phyloP scores from a whole-genome alignment of 1,140 invertebrate genomes.

The Notospermus geniculatus region DNA sequence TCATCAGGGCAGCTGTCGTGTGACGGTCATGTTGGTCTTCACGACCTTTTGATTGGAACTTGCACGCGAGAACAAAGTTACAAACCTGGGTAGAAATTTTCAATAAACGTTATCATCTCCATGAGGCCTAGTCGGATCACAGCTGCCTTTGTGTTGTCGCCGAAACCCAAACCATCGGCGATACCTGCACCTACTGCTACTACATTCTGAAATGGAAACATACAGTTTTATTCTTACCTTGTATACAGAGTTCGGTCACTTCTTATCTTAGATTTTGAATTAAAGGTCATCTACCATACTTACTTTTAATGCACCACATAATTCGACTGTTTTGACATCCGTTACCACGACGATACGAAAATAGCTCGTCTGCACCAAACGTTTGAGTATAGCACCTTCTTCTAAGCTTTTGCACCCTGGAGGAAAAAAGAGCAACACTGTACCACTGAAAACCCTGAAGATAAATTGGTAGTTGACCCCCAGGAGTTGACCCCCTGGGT shows the following conservation, averaged over 20 bases:
- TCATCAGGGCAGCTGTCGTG: too few relatives aligned
- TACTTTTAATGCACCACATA: slow-evolving; percentile 97
- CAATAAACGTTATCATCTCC: slow-evolving; percentile 62
- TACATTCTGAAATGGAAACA: slow-evolving; percentile 73
- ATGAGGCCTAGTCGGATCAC: slow-evolving; percentile 95
- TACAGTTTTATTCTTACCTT: not conserved
- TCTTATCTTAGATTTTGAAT: too few relatives aligned
- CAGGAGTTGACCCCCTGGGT: too few relatives aligned
- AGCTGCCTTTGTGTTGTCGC: slow-evolving; percentile 99
- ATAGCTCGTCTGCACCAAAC: slow-evolving; percentile 90
- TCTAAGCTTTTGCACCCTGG: slow-evolving; percentile 33
- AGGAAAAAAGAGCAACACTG: slow-evolving; percentile 5
- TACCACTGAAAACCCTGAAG: too few relatives aligned
- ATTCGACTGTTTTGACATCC: slow-evolving; percentile 93
- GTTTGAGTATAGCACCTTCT: slow-evolving; percentile 67
- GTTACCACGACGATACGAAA: slow-evolving; percentile 95
- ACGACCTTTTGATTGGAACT: too few relatives aligned
- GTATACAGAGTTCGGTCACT: too few relatives aligned
- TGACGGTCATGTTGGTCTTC: too few relatives aligned
- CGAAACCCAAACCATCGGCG: slow-evolving; percentile 88
- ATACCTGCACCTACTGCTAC: slow-evolving; percentile 98
- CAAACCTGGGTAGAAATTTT: slow-evolving; percentile 48
- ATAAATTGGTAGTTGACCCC: too few relatives aligned
- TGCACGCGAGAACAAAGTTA: too few relatives aligned
- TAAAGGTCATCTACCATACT: too few relatives aligned